Percentiles rank a stretch among this genome's conserved stretches.
Conservation (phyloP, 2,888 invertebrate species). For the Steromphala cineraria region DNA sequence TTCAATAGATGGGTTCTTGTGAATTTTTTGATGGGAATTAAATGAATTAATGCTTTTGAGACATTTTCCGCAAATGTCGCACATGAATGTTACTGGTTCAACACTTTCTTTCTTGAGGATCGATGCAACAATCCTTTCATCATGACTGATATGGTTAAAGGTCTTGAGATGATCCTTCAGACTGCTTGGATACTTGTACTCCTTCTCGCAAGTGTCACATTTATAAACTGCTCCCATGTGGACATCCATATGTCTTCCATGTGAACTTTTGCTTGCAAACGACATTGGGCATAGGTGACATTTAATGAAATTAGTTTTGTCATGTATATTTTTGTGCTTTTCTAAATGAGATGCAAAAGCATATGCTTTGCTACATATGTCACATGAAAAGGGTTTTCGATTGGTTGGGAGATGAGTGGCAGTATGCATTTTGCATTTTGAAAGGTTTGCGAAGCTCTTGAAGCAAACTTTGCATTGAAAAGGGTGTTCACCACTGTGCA, state of each 20-base stretch:
- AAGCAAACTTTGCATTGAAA: neutral
- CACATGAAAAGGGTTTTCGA: neutral
- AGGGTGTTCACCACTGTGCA: neutral
- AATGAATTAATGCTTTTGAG: neutral
- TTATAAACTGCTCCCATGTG: neutral
- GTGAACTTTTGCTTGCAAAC: neutral
- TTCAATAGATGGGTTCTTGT: neutral
- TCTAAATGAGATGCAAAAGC: neutral
- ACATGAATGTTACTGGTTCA: neutral
- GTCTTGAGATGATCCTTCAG: neutral
- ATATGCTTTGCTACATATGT: neutral
- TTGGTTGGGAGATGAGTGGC: neutral
- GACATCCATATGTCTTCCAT: neutral
- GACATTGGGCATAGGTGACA: neutral
- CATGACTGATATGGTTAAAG: neutral
- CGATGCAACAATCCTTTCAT: neutral
- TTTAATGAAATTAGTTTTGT: neutral
- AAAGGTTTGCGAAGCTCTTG: neutral
- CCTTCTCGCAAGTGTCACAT: neutral
- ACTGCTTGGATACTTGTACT: constrained; percentile 7
- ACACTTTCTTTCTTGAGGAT: neutral
- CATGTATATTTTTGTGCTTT: neutral
- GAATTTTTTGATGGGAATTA: neutral
- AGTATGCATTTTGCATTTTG: neutral
- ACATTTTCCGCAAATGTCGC: neutral